These are phyloP conservation scores for Leguminivora glycinivorella DNA, from an alignment of 1,140 invertebrate species.

Conservation along the genomic window DNA sequence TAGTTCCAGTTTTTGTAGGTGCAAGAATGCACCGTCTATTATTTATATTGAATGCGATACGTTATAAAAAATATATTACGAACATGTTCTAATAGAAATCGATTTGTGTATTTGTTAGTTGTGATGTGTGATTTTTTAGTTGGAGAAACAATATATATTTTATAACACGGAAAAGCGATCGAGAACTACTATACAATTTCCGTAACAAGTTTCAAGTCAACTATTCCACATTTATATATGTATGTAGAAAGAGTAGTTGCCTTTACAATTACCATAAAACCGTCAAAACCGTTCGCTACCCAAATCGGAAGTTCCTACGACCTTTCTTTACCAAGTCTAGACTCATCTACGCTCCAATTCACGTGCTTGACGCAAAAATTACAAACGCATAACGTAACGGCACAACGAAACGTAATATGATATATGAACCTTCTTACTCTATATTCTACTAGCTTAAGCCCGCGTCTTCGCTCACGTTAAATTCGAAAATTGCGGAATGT, in stretches of 20 bases:
- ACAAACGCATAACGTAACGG: constrained; percentile 4
- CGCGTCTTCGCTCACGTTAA: no score
- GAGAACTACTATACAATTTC: no score
- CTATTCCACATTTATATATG: no score
- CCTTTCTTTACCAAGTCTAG: constrained; percentile 2
- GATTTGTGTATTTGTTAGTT: no score
- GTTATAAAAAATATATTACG: background rate
- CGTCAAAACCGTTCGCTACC: no score
- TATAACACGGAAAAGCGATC: no score
- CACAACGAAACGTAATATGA: background rate
- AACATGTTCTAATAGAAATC: background rate
- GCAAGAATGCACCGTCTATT: background rate
- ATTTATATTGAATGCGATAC: background rate
- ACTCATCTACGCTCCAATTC: constrained; percentile 16
- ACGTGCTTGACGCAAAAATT: constrained; percentile 13
- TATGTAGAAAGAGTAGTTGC: no score
- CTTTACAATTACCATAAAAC: no score
- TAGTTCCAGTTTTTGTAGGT: background rate
- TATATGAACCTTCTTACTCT: background rate
- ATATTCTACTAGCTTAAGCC: no score
- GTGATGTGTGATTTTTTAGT: no score
- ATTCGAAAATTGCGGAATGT: no score
- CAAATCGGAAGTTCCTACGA: background rate
- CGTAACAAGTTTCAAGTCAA: no score
- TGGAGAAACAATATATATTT: background rate